phyloP scores from a whole-genome alignment of 2,888 invertebrate species.

The Scaptodrosophila latifasciaeformis region DNA sequence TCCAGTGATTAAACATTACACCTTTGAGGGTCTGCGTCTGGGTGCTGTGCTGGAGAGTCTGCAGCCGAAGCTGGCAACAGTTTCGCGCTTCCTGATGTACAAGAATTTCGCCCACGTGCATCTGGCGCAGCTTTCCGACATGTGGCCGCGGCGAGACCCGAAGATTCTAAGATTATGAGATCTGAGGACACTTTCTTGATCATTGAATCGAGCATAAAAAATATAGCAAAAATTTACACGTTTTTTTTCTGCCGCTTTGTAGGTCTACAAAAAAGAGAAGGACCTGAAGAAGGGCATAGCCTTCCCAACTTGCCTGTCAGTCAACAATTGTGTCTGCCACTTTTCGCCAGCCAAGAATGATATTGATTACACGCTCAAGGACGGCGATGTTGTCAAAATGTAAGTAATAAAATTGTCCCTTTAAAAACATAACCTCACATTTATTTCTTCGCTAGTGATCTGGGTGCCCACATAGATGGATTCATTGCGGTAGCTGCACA shows the following conservation, averaged over 20 bases:
- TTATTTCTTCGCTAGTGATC: constrained; percentile 80
- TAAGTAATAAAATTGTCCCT: constrained; percentile 80
- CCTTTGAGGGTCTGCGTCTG: constrained; percentile 58
- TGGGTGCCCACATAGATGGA: constrained; percentile 99
- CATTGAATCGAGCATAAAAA: too few species aligned
- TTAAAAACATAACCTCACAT: too few species aligned
- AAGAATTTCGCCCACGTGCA: constrained; percentile 56
- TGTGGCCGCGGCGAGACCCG: constrained; percentile 37
- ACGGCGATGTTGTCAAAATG: constrained; percentile 98
- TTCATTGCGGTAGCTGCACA: constrained; percentile 99
- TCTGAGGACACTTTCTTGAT: constrained; percentile 65
- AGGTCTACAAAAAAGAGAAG: constrained; percentile 95
- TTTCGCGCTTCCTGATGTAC: constrained; percentile 21
- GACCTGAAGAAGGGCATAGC: constrained; percentile 98
- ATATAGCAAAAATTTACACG: background rate
- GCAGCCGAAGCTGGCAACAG: constrained; percentile 25
- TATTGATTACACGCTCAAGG: constrained; percentile 87
- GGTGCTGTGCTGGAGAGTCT: constrained; percentile 7
- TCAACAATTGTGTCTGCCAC: constrained; percentile 99
- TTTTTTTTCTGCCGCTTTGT: constrained; percentile 7
- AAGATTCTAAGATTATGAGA: constrained; percentile 74
- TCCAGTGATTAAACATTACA: constrained; percentile 71
- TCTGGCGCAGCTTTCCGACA: constrained; percentile 33
- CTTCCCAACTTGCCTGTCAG: constrained; percentile 98
- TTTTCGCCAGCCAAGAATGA: constrained; percentile 97